phyloP scores from a whole-genome alignment of 2,888 invertebrate genomes.

The Harpalus rubripes region DNA sequence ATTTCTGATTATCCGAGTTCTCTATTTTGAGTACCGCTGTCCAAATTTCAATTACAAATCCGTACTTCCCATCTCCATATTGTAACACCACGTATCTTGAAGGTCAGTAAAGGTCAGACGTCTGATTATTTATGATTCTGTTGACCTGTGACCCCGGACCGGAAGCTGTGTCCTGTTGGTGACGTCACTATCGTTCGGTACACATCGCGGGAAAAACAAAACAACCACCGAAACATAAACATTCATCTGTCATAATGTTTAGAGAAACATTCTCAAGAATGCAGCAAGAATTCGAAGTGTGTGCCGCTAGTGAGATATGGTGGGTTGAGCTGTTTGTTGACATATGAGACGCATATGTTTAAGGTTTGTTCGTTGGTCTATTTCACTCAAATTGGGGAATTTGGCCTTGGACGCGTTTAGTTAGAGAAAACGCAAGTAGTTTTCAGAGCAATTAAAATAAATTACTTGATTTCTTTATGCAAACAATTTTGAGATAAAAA shows the following conservation, averaged over 20 bases:
- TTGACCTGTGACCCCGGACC: slow-evolving; percentile 63
- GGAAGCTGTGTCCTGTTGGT: slow-evolving; percentile 40
- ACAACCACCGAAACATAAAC: slow-evolving; percentile 25
- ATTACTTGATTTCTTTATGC: too few relatives aligned
- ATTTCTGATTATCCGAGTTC: too few relatives aligned
- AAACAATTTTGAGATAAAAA: too few relatives aligned
- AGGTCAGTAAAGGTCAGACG: slow-evolving; percentile 55
- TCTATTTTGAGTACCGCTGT: neutral
- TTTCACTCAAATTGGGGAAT: slow-evolving; percentile 33
- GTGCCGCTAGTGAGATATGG: slow-evolving; percentile 8
- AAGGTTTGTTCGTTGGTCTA: slow-evolving; percentile 12
- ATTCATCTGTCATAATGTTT: slow-evolving; percentile 17
- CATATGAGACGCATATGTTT: slow-evolving; percentile 24
- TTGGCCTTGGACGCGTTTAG: slow-evolving; percentile 24
- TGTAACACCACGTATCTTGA: slow-evolving; percentile 25
- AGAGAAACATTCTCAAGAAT: slow-evolving; percentile 17
- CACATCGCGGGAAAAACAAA: slow-evolving; percentile 14
- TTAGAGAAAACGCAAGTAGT: slow-evolving; percentile 1
- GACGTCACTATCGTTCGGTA: slow-evolving; percentile 57
- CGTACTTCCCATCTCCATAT: neutral
- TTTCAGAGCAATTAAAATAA: too few relatives aligned
- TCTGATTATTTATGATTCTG: slow-evolving; percentile 64
- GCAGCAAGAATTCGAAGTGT: neutral
- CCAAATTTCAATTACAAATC: slow-evolving; percentile 17
- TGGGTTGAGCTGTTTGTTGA: slow-evolving; percentile 21